Evolutionary conservation across 1,140 invertebrate genomes (phyloP), one percentile per base, ranked within the genome.

Genomic region (Drosophila suzukii): DNA sequence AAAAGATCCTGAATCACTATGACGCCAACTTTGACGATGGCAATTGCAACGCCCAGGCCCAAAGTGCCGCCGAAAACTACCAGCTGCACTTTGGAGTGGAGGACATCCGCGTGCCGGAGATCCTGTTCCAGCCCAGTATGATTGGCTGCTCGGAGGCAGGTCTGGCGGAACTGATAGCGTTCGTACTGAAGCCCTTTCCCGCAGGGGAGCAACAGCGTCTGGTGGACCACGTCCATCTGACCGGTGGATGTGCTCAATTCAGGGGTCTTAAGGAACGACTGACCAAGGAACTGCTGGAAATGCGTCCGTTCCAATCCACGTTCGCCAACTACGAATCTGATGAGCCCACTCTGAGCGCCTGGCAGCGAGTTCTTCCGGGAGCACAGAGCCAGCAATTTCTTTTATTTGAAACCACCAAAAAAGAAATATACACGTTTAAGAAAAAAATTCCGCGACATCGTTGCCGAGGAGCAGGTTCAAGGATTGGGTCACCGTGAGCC

Each of bases 101-200:
- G 71, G 93, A 93, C 6, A 91, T 93, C 70, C 95, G 98, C 72
- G 96, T 96, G 24, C 96, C 97, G 0, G 98, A 99, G 93, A 91
- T 98, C 24, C 93, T 99, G 17, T 98, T 98, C 82, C 98, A 99
- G 93, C 97, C 98, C 0, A 97, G 97, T 17, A 97, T 98, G 97
- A 95, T 98, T 86, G 98, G 98, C 2, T 95, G 96, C 38, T 93
- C 95, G 2, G 96, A 97, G 93, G 95, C 96, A 2, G 98, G 98
- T 5, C 93, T 99, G 38, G 95, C 96, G 0, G 98, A 98, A 93
- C 95, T 97, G 0, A 95, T 98, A 78, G 96, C 96, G 62, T 98
- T 96, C 91, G 95, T 99, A 8, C 93, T 99, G n/a, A 96, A 96
- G 67, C 94, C 96, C 43, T 98, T 97, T 91, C 92, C 93, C 24